A percentile compares a stretch with the other conserved stretches of the same genome.
These are phyloP conservation scores for Caenorhabditis auriculariae DNA, from an alignment of 2,888 invertebrate species.

Conservation along the genomic window DNA sequence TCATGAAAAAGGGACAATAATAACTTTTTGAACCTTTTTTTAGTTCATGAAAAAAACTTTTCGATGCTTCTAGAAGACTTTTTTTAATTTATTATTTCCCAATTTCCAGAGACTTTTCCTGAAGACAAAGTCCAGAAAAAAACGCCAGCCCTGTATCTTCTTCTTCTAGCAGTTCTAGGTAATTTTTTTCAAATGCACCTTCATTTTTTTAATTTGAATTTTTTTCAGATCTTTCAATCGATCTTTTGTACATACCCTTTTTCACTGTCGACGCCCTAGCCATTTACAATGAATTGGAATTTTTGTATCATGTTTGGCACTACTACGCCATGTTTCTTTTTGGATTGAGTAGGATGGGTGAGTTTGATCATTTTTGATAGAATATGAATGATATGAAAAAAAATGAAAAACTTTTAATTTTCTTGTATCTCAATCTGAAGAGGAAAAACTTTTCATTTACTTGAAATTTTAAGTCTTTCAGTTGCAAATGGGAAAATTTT, in stretches of 20 bases:
- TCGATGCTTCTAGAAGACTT: no score
- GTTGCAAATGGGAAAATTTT: no score
- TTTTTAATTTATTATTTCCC: no score
- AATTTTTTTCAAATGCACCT: not conserved
- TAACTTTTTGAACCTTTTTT: no score
- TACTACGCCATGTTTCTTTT: constrained; percentile 51
- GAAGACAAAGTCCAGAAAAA: constrained; percentile 30
- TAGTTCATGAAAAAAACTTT: no score
- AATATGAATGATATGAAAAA: no score
- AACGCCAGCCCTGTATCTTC: constrained; percentile 47
- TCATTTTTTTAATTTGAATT: not conserved
- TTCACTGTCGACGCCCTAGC: constrained; percentile 56
- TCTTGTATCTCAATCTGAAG: no score
- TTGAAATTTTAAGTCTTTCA: no score
- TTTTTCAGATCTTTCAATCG: constrained; percentile 47
- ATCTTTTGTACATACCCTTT: constrained; percentile 56
- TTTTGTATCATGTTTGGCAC: constrained; percentile 54
- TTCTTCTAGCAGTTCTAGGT: constrained; percentile 43
- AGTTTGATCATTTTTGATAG: no score
- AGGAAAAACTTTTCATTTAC: no score
- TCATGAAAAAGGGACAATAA: no score
- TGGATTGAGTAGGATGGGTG: constrained; percentile 46
- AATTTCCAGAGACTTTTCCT: constrained; percentile 44
- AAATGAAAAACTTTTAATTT: no score
- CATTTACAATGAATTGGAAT: constrained; percentile 45